phyloP scores from a whole-genome alignment of 2,888 invertebrate species.

The Polydrusus cervinus region DNA sequence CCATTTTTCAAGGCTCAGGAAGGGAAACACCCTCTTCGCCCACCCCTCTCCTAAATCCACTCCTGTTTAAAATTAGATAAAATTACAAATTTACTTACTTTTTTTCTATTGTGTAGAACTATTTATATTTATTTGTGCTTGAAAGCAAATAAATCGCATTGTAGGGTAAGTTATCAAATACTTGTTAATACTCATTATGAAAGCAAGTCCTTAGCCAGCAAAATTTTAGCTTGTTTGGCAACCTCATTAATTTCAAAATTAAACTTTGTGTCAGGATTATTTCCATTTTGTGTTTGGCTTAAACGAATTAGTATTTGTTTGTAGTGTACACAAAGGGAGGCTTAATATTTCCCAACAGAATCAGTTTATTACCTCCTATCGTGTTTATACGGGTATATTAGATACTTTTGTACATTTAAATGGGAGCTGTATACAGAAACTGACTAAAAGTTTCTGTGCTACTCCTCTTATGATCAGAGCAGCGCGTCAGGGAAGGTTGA shows the following conservation, averaged over 20 bases:
- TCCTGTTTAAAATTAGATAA: too few species aligned
- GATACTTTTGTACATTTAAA: not conserved
- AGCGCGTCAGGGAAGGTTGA: too few species aligned
- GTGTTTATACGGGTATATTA: not conserved
- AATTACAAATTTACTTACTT: too few species aligned
- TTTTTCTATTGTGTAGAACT: too few species aligned
- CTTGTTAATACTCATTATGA: not conserved
- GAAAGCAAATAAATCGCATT: too few species aligned
- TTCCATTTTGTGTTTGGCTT: constrained; percentile 12
- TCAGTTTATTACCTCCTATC: not conserved
- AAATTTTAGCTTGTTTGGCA: not conserved
- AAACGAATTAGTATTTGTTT: constrained; percentile 11
- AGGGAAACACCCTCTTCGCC: too few species aligned
- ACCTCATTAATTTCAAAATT: not conserved
- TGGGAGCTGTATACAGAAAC: not conserved
- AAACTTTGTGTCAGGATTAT: constrained; percentile 9
- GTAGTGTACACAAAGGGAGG: constrained; percentile 8
- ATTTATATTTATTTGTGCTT: too few species aligned
- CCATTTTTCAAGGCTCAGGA: too few species aligned
- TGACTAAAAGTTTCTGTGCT: not conserved
- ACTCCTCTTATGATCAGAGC: too few species aligned
- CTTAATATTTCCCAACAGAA: not conserved
- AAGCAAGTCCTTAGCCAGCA: not conserved
- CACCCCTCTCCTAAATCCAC: too few species aligned
- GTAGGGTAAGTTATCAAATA: too few species aligned